These are phyloP conservation scores for Prionace glauca DNA, from an alignment of 2,797 vertebrate genomes.

Conservation along the genomic window DNA sequence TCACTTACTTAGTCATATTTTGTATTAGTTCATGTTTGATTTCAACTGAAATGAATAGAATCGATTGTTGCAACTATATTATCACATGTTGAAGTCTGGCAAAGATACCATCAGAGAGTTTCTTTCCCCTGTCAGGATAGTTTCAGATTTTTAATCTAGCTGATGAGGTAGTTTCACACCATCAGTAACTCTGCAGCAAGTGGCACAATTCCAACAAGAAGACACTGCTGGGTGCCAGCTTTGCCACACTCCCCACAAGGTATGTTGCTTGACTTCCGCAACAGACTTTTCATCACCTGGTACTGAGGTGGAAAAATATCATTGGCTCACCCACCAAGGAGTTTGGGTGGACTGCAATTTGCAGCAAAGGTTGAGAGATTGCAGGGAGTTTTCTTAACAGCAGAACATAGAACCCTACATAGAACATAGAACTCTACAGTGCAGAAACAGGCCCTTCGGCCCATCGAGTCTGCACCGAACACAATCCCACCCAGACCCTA, in stretches of 20 bases:
- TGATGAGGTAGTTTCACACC: not conserved
- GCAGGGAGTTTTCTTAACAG: not conserved
- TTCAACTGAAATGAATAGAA: not conserved
- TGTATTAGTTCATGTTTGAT: not conserved
- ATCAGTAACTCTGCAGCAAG: not conserved
- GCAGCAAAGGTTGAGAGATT: not conserved
- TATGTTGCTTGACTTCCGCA: slow-evolving; percentile 10
- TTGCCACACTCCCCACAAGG: not conserved
- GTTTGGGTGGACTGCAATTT: not conserved
- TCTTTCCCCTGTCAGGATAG: not conserved
- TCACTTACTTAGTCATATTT: not conserved
- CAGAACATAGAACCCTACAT: no score
- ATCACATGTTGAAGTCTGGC: not conserved
- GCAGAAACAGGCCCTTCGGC: no score
- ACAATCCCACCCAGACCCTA: no score
- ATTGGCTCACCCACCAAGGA: not conserved
- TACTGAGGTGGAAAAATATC: not conserved
- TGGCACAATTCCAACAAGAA: not conserved
- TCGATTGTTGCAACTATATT: not conserved
- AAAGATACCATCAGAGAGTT: not conserved
- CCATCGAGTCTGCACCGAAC: no score
- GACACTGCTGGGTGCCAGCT: not conserved
- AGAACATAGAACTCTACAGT: no score
- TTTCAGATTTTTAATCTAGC: not conserved
- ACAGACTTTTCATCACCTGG: not conserved